phyloP scores from a whole-genome alignment of 1,140 invertebrate genomes.

The Heliconius himera region DNA sequence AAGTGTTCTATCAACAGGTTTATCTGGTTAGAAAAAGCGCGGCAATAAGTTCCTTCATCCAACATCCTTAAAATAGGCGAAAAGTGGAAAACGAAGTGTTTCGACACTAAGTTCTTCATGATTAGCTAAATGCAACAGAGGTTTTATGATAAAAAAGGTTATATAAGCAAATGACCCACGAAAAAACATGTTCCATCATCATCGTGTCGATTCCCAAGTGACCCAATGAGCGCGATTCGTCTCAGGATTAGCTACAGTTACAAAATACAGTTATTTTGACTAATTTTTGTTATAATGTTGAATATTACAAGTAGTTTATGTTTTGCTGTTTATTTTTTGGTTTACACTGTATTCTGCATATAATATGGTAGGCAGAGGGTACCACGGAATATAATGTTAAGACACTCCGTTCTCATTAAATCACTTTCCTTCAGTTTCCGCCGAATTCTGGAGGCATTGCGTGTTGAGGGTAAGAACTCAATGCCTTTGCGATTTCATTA shows the following conservation, averaged over 20 bases:
- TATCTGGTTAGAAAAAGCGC: too few relatives aligned
- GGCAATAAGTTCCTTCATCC: too few relatives aligned
- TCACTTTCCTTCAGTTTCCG: too few relatives aligned
- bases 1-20: too few relatives aligned
- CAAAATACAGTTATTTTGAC: conserved; percentile 11
- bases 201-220: not conserved
- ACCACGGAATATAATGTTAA: not conserved
- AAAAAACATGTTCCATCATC: not conserved
- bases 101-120: not conserved
- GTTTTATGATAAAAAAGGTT: not conserved
- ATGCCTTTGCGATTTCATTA: too few relatives aligned
- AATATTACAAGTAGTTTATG: not conserved
- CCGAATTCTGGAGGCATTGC: too few relatives aligned
- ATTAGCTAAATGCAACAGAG: not conserved
- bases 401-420: not conserved
- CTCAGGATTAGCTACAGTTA: conserved; percentile 12
- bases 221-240: not conserved
- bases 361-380: not conserved
- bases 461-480: too few relatives aligned
- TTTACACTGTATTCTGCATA: not conserved
- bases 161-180: not conserved
- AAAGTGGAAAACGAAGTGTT: too few relatives aligned
- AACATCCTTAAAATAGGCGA: too few relatives aligned
- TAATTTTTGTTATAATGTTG: not conserved
- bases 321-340: not conserved